Base-by-base conservation (phyloP, 2,797 vertebrate genomes). In the Luscinia megarhynchos region DNA sequence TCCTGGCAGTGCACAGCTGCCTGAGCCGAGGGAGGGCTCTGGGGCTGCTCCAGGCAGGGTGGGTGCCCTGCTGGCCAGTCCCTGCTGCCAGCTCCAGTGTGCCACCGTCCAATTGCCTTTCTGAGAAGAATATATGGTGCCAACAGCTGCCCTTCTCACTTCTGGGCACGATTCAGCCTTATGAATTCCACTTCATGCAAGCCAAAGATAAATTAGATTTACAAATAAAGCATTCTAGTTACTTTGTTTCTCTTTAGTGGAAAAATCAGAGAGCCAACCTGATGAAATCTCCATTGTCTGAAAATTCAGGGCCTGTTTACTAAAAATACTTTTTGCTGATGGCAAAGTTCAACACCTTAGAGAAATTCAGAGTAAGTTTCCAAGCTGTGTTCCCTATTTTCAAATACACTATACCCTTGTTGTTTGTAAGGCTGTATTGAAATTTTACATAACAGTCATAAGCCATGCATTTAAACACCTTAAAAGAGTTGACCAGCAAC, bases 401-500 rank as follows among this genome's bases (percentile, higher is more conserved):
- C 87, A 97, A 94, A 97, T 93, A 97, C 93, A 98, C 95, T 97
- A 93, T 68, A 79, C 96, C 92, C 94, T 98, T 97, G 96, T 97
- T 98, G 95, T 97, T 97, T 95, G 74, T 98, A 98, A 98, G 94
- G 97, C 98, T 97, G 96, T 97, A 98, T 98, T 98, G 97, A 97
- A 97, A 95, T 97, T 98, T 94, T 97, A 96, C 87, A 15, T 99
- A 99, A 99, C 99, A 99, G 99, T 99, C 99, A 96, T 95, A 75
- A 97, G 99, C 98, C 98, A 50, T 97, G 94, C 96, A 90, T 98
- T 98, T 96, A 93, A 97, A 97, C 94, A 95, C 96, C 89, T 95
- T 97, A 87, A 76, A 97, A 97, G 96, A 98, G 97, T 97, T 98
- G 98, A 97, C 98, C 96, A 93, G 98, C 98, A 98, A 98, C 98